phyloP scores from a whole-genome alignment of 2,797 vertebrate genomes.

The Enteromius fasciolatus region DNA sequence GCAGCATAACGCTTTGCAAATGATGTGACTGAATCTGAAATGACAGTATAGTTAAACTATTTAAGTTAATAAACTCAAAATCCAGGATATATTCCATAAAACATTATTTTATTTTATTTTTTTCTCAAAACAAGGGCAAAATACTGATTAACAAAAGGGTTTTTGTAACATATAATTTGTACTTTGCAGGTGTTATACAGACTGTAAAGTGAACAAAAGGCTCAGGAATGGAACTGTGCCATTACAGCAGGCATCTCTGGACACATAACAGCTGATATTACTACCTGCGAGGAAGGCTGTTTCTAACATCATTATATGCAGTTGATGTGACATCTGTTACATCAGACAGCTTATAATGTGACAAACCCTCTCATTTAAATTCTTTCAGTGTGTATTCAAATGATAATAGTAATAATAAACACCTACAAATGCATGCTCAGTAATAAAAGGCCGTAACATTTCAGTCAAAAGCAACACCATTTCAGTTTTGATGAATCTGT shows the following conservation, averaged over 20 bases:
- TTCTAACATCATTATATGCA: slow-evolving; percentile 18
- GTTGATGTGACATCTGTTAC: slow-evolving; percentile 12
- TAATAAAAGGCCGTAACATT: background rate
- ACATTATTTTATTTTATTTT: background rate
- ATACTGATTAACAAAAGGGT: background rate
- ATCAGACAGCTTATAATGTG: slow-evolving; percentile 9
- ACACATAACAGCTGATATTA: slow-evolving; percentile 10
- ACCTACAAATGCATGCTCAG: background rate
- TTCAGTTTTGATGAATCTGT: background rate
- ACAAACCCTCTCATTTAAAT: slow-evolving; percentile 7
- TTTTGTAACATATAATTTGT: background rate
- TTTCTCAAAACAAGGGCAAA: background rate
- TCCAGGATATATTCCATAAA: background rate
- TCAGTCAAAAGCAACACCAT: slow-evolving; percentile 3
- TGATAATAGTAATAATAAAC: background rate
- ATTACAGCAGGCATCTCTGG: slow-evolving; percentile 13
- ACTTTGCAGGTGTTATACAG: background rate
- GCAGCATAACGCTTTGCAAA: background rate
- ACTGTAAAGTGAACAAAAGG: background rate
- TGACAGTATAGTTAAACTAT: background rate
- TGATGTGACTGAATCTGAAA: background rate
- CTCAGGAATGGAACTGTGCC: background rate
- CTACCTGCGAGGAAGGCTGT: slow-evolving; percentile 18
- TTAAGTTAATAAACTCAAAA: background rate
- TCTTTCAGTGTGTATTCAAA: background rate